Evolutionary conservation across 2,797 vertebrate species (phyloP).

Genomic region (Brachyalestes nurse): DNA sequence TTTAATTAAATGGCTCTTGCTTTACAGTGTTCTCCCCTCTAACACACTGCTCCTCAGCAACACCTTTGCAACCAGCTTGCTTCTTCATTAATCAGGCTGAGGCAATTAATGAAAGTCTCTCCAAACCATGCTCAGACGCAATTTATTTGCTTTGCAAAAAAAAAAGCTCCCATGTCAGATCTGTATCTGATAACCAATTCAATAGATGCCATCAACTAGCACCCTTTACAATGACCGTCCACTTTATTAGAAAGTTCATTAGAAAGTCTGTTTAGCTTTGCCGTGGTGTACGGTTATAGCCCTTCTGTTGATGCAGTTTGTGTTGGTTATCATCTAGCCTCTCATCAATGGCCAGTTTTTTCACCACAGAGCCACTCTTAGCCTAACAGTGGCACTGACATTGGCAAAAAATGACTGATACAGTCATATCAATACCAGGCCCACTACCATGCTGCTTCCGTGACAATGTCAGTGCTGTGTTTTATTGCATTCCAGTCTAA

Average conservation of each 20-base stretch:
- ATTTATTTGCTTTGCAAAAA: conserved; percentile 46
- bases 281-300: neutral
- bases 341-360: neutral
- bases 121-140: conserved; percentile 38
- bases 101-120: conserved; percentile 70
- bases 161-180: conserved; percentile 20
- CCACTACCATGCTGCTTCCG: no score
- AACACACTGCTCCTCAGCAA: conserved; percentile 69
- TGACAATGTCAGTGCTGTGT: no score
- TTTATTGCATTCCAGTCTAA: no score
- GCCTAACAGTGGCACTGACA: no score
- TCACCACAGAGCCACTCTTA: neutral
- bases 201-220: neutral
- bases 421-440: no score
- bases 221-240: neutral
- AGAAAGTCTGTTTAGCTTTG: neutral
- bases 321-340: neutral
- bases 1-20: conserved; percentile 81
- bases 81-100: conserved; percentile 74
- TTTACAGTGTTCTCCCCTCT: conserved; percentile 72
- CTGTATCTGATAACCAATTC: conserved; percentile 13
- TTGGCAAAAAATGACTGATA: no score
- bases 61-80: conserved; percentile 66
- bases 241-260: neutral
- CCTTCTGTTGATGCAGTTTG: neutral